These are phyloP conservation scores for Phaenicophaeus curvirostris DNA, from an alignment of 2,797 vertebrate species.

Conservation along the genomic window DNA sequence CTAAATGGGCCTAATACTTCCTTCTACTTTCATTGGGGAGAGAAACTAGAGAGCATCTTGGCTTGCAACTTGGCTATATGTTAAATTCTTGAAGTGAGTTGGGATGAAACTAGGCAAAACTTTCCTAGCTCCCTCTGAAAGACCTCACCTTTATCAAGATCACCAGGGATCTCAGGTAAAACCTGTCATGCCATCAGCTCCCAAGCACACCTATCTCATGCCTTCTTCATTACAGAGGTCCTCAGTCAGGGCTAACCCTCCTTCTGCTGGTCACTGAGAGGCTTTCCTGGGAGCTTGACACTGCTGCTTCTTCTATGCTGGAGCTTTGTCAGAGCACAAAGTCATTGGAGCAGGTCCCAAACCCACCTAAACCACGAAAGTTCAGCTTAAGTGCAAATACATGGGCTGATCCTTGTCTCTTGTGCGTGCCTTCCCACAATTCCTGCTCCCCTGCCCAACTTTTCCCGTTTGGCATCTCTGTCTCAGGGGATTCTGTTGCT, in stretches of 20 bases:
- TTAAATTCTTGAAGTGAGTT: not conserved
- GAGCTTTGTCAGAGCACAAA: not conserved
- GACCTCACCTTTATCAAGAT: not conserved
- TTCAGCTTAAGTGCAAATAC: not conserved
- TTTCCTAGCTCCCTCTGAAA: not conserved
- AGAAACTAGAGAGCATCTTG: not conserved
- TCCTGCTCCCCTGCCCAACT: not conserved
- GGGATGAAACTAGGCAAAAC: not conserved
- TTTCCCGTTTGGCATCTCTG: not conserved
- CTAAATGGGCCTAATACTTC: not conserved
- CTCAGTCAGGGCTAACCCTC: not conserved
- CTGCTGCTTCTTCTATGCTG: not conserved
- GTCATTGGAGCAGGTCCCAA: not conserved
- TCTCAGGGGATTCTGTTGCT: conserved; percentile 31
- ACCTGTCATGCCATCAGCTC: not conserved
- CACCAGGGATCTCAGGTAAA: not conserved
- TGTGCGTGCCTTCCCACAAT: not conserved
- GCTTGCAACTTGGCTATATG: not conserved
- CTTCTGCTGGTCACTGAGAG: not conserved
- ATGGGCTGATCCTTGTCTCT: accelerated
- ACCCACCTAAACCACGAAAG: not conserved
- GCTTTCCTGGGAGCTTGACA: not conserved
- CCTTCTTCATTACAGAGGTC: not conserved
- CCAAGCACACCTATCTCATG: not conserved
- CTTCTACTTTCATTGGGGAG: not conserved